These are phyloP conservation scores for Iphiclides podalirius DNA, from an alignment of 2,888 invertebrate genomes.

Conservation along the genomic window DNA sequence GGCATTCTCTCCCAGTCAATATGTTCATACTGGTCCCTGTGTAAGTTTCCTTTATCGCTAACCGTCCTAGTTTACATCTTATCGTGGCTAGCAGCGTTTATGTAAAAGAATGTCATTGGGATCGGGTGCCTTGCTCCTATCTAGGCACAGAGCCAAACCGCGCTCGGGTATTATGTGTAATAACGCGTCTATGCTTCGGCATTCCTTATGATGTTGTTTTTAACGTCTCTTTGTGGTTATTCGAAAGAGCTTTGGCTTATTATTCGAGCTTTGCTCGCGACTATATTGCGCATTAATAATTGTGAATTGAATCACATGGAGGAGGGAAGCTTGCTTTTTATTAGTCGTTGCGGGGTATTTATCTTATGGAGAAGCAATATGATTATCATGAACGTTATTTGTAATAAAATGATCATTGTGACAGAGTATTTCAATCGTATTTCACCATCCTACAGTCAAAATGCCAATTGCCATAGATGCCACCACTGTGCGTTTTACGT, in stretches of 20 bases:
- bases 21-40: no score
- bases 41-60: conserved; percentile 3
- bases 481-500: no score
- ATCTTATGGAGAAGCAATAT: not conserved
- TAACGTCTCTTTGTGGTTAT: conserved; percentile 29
- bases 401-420: no score
- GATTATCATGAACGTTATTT: no score
- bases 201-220: conserved; percentile 36
- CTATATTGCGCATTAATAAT: conserved; percentile 26
- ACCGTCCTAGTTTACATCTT: conserved; percentile 8
- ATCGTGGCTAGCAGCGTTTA: conserved; percentile 33
- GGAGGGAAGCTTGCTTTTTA: not conserved
- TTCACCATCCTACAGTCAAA: no score
- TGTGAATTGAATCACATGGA: conserved; percentile 15
- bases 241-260: conserved; percentile 17
- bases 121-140: conserved; percentile 40
- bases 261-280: conserved; percentile 23
- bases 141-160: conserved; percentile 46
- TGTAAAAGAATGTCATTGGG: conserved; percentile 58
- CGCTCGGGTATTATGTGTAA: conserved; percentile 32
- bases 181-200: conserved; percentile 27
- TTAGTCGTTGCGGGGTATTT: not conserved
- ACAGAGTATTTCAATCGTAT: no score
- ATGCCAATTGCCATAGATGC: no score
- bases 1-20: no score